phyloP scores from a whole-genome alignment of 2,888 invertebrate species.

The Hermodice carunculata region DNA sequence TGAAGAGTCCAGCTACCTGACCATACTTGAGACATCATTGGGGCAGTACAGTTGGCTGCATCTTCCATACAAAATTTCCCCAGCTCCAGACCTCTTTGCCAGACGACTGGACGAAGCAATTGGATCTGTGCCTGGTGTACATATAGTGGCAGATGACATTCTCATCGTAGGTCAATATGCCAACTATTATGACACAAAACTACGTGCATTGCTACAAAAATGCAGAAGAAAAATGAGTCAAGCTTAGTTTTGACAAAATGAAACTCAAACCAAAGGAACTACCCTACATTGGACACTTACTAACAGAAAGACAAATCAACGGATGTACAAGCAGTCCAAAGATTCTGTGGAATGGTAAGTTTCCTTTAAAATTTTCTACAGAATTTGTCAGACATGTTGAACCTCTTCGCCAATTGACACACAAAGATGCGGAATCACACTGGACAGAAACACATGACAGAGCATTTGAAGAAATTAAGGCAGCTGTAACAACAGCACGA shows the following conservation, averaged over 20 bases:
- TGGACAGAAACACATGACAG: constrained; percentile 8
- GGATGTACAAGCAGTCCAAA: constrained; percentile 25
- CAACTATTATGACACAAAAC: constrained; percentile 34
- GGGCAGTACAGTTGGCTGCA: constrained; percentile 40
- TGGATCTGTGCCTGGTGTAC: constrained; percentile 36
- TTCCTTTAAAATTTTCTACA: constrained; percentile 7
- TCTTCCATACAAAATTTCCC: constrained; percentile 42
- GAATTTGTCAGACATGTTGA: not conserved
- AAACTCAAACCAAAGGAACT: constrained; percentile 28
- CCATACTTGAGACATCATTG: constrained; percentile 41
- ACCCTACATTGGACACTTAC: constrained; percentile 34
- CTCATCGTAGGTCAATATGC: constrained; percentile 33
- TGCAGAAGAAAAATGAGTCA: constrained; percentile 22
- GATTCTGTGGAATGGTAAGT: constrained; percentile 26
- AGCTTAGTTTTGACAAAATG: constrained; percentile 25
- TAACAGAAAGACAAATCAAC: constrained; percentile 31
- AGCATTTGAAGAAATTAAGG: not conserved
- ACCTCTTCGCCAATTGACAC: constrained; percentile 1
- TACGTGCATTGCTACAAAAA: constrained; percentile 25
- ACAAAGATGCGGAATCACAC: not conserved
- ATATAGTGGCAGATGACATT: constrained; percentile 41
- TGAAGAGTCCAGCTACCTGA: constrained; percentile 35
- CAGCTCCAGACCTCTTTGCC: constrained; percentile 40
- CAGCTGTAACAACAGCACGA: not conserved
- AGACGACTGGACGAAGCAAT: constrained; percentile 33